These are phyloP conservation scores for Poecilia velifera DNA, from an alignment of 2,797 vertebrate species.

Conservation along the genomic window DNA sequence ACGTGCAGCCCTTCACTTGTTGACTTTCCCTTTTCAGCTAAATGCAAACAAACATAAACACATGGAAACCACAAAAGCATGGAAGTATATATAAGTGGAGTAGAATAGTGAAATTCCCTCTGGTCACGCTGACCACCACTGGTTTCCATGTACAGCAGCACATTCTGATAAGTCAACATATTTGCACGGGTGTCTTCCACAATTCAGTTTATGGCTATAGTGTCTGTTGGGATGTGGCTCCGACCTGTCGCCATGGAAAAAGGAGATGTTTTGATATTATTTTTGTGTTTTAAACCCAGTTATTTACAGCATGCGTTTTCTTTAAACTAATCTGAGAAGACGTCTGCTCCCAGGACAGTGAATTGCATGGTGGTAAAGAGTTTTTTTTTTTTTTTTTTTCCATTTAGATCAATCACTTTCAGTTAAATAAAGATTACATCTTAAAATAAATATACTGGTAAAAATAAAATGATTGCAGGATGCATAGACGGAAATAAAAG, in stretches of 20 bases:
- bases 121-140: slow-evolving; percentile 66
- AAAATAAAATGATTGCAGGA: background rate
- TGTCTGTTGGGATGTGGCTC: slow-evolving; percentile 56
- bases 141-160: slow-evolving; percentile 71
- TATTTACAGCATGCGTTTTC: slow-evolving; percentile 63
- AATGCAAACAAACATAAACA: slow-evolving; percentile 64
- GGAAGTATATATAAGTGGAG: slow-evolving; percentile 51
- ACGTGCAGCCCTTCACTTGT: slow-evolving; percentile 48
- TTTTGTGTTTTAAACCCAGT: slow-evolving; percentile 60
- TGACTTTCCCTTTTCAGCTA: slow-evolving; percentile 64
- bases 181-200: slow-evolving; percentile 53
- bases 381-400: slow-evolving; percentile 14
- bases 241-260: slow-evolving; percentile 60
- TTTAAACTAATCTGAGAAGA: slow-evolving; percentile 60
- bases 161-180: slow-evolving; percentile 66
- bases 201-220: slow-evolving; percentile 61
- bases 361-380: slow-evolving; percentile 45
- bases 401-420: slow-evolving; percentile 17
- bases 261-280: slow-evolving; percentile 62
- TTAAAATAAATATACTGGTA: background rate
- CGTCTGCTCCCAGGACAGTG: slow-evolving; percentile 46
- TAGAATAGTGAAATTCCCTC: slow-evolving; percentile 50
- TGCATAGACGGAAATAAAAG: background rate
- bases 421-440: background rate
- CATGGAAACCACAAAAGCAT: slow-evolving; percentile 59